Base-by-base conservation (phyloP, 64 coral and sea anemone species). In the Catalaphyllia jardinei region DNA sequence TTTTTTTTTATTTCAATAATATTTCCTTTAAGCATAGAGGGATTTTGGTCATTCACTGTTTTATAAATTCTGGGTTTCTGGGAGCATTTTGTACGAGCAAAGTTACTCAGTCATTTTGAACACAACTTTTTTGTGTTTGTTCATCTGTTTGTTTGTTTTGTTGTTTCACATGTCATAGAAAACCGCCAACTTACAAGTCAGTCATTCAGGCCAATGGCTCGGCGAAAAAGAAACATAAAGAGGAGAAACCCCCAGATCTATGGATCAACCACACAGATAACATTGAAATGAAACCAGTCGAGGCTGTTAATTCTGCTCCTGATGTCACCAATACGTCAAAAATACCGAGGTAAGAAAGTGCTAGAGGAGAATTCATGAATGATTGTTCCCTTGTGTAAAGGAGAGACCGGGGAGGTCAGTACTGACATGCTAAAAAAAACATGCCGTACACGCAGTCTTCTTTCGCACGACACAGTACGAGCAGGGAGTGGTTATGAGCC, bases 221-320 rank as follows among this genome's bases (percentile, higher is more conserved):
- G 11, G 67, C 86, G 35, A 96, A 96, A 54, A 96, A 96, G 79
- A 96, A 96, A 30, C 74, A 84, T 28, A 96, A 91, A 54, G 91
- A 96, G 8, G 95, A 96, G 42, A 96, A 96, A 69, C 91, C 82
- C 0, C 88, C 88, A 22, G 95, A 96, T 82, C 42, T 96, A 69
- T 96, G 95, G 95, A 77, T 96, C 31, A 96, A 93, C 62, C 91
- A 96, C 31, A 77, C 91, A 25, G 91, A 93, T 1, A 93, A 96
- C 67, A 54, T 96, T 57, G 95, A 96, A 57, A 96, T 96, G 95
- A 96, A 96, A 74, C 91, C 91, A 27, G 57, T 96, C 3, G 86
- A 86, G 25, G 50, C 91, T 75, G 91, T 78, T n/a, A 86, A 92
- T 42, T 83, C 82, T 54, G 79, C 80, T 62, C 87, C 65, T 14